Conservation (phyloP, 2,888 invertebrate genomes). For the Polymixis flavicincta region DNA sequence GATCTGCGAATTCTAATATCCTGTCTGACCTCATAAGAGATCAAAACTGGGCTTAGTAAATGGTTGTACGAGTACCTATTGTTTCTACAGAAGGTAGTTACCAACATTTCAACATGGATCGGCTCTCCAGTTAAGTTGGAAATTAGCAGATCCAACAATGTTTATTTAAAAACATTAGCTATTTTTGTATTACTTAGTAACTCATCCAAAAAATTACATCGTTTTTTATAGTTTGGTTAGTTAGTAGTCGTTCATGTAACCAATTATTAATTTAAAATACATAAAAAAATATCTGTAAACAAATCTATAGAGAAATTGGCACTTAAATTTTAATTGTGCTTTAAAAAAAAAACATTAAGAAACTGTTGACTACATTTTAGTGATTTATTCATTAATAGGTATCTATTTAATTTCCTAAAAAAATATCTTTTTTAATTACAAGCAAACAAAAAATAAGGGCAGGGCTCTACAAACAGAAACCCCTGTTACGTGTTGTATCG, state of each 20-base stretch:
- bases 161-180: not conserved
- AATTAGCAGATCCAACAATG: not conserved
- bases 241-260: not conserved
- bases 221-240: not conserved
- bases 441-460: not conserved
- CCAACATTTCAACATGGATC: not conserved
- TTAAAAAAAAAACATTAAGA: not conserved
- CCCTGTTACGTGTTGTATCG: not conserved
- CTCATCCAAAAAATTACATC: not conserved
- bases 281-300: not conserved
- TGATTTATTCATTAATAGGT: not conserved
- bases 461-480: not conserved
- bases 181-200: not conserved
- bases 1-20: too few species aligned
- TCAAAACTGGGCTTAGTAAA: not conserved
- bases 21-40: not conserved
- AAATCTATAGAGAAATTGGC: not conserved
- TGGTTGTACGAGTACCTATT: not conserved
- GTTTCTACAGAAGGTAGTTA: not conserved
- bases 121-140: not conserved
- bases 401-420: not conserved
- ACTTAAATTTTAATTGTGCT: slow-evolving; percentile 1
- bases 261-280: slow-evolving; percentile 6
- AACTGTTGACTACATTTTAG: not conserved
- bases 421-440: not conserved